These are phyloP conservation scores for Sinocyclocheilus grahami DNA, from an alignment of 2,113 vertebrate genomes.

Conservation along the genomic window DNA sequence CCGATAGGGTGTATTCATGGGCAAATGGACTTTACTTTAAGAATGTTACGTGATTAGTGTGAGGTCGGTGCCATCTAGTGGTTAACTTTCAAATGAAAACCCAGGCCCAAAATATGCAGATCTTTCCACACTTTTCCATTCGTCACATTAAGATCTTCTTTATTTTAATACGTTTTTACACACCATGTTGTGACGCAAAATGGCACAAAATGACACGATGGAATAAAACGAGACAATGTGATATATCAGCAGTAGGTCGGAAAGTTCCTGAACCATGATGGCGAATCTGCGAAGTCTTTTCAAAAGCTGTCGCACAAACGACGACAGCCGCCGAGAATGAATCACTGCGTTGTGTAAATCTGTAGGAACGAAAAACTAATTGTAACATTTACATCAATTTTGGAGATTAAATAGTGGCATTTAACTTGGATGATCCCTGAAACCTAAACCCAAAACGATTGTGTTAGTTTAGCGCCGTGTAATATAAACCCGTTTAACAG, in stretches of 20 bases:
- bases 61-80: constrained; percentile 6
- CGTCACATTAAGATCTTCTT: too few species aligned
- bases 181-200: neutral
- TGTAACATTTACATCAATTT: neutral
- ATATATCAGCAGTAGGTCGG: too few species aligned
- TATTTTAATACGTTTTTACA: too few species aligned
- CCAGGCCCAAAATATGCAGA: neutral
- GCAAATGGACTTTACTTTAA: neutral
- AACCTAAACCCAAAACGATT: neutral
- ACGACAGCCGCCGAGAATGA: neutral
- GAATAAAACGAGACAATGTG: too few species aligned
- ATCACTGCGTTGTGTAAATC: neutral
- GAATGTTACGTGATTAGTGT: neutral
- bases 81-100: neutral
- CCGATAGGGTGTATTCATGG: neutral
- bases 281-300: neutral
- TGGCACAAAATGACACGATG: neutral
- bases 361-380: neutral
- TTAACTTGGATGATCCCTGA: neutral
- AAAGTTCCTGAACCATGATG: neutral
- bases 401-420: neutral
- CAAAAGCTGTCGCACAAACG: neutral
- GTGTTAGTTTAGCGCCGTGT: neutral
- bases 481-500: neutral
- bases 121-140: neutral